phyloP scores from a whole-genome alignment of 1,140 invertebrate genomes.

The Heliothis subflexa region DNA sequence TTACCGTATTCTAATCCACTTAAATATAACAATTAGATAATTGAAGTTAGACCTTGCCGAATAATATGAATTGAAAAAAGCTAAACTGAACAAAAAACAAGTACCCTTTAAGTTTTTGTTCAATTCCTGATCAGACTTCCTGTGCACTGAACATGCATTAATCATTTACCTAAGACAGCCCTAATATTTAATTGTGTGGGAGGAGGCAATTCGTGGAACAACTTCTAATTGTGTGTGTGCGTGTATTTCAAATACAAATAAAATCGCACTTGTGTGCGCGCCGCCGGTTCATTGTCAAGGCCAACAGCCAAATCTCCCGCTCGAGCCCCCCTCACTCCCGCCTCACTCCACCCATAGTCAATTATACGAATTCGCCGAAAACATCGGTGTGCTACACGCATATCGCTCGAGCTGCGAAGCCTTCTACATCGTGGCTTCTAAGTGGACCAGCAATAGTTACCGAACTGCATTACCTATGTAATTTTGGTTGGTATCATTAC shows the following conservation, averaged over 20 bases:
- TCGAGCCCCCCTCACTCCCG: conserved; percentile 69
- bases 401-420: conserved; percentile 60
- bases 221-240: conserved; percentile 66
- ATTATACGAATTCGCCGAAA: conserved; percentile 76
- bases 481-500: conserved; percentile 26
- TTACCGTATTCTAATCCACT: no score
- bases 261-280: conserved; percentile 65
- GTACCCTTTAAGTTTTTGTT: conserved; percentile 7
- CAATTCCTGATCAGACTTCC: conserved; percentile 32
- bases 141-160: conserved; percentile 26
- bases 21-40: no score
- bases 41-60: no score
- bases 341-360: conserved; percentile 64
- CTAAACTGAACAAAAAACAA: not conserved
- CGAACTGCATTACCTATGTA: conserved; percentile 43
- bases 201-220: conserved; percentile 81
- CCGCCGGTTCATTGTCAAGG: conserved; percentile 85
- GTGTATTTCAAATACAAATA: conserved; percentile 61
- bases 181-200: conserved; percentile 76
- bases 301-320: conserved; percentile 84
- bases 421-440: conserved; percentile 46
- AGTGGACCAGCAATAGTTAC: conserved; percentile 62
- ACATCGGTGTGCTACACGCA: conserved; percentile 59
- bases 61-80: not conserved
- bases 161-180: conserved; percentile 63